Evolutionary conservation across 2,113 vertebrate genomes (phyloP).

Genomic region (Archocentrus centrarchus): DNA sequence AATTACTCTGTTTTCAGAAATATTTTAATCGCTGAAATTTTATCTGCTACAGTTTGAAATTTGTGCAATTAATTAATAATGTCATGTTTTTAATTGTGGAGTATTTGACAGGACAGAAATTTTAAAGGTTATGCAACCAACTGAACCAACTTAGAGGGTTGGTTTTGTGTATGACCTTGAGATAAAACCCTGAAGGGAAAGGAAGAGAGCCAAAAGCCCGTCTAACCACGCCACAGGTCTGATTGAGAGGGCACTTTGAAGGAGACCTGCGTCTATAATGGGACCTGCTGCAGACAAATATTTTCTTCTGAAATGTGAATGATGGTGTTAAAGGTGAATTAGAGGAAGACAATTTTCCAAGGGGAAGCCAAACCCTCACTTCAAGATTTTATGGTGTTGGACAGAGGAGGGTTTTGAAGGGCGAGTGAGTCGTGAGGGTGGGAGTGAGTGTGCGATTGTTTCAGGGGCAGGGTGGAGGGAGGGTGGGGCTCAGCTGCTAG

Average conservation of each 20-base stretch:
- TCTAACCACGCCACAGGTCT: not conserved
- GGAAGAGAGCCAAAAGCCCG: not conserved
- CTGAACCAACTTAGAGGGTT: not conserved
- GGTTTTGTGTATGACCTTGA: not conserved
- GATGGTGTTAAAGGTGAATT: not conserved
- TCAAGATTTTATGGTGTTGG: constrained; percentile 1
- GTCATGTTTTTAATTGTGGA: not conserved
- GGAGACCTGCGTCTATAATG: not conserved
- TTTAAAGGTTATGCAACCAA: not conserved
- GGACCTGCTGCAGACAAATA: not conserved
- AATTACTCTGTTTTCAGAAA: not conserved
- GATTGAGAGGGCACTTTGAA: not conserved
- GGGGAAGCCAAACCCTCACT: not conserved
- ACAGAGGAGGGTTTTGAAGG: constrained; percentile 32
- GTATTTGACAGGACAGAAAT: no score
- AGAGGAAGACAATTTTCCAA: not conserved
- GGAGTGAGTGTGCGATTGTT: not conserved
- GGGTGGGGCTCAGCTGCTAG: constrained; percentile 79
- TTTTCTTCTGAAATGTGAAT: not conserved
- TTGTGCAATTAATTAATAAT: not conserved
- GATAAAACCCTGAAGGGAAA: not conserved
- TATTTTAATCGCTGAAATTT: no score
- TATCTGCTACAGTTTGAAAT: not conserved
- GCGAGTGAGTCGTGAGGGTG: constrained; percentile 1
- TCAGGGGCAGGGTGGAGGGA: not conserved